Conservation (phyloP, 2,888 invertebrate genomes). For the Lepetodrilus schrolli region DNA sequence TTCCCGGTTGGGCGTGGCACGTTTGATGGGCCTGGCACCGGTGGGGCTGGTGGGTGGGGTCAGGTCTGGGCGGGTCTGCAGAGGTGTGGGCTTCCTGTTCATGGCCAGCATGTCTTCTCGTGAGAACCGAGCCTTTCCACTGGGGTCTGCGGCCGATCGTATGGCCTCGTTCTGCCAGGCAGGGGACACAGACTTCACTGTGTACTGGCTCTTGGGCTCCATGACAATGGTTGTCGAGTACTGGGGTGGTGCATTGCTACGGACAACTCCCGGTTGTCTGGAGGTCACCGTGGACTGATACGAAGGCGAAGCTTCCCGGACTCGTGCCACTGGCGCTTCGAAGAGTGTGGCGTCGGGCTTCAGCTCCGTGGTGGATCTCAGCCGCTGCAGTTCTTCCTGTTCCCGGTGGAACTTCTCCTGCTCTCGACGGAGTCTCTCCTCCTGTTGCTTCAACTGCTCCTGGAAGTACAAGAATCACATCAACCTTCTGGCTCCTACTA, state of each 20-base stretch:
- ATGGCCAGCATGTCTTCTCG: conserved; percentile 64
- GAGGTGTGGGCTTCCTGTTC: conserved; percentile 63
- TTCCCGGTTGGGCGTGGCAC: conserved; percentile 54
- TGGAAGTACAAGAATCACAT: too few species aligned
- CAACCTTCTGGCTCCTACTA: too few species aligned
- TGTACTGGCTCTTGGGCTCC: conserved; percentile 13
- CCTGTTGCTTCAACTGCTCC: conserved; percentile 57
- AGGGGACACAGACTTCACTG: neutral
- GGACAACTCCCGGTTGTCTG: neutral
- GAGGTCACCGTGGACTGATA: conserved; percentile 27
- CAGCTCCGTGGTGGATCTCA: neutral
- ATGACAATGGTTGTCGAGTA: conserved; percentile 33
- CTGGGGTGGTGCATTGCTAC: neutral
- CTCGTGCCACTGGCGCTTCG: conserved; percentile 31
- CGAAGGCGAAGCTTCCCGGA: conserved; percentile 32
- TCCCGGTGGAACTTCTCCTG: conserved; percentile 56
- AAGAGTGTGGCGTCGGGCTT: conserved; percentile 4
- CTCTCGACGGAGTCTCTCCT: conserved; percentile 49
- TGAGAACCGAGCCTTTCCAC: conserved; percentile 36
- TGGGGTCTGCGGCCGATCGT: neutral
- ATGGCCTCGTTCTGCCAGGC: neutral
- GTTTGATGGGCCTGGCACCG: conserved; percentile 31
- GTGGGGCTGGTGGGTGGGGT: conserved; percentile 23
- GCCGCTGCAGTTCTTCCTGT: conserved; percentile 48
- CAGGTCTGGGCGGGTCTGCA: conserved; percentile 47